Conservation (phyloP, 1,140 invertebrate species). For the Steinernema feltiae region DNA sequence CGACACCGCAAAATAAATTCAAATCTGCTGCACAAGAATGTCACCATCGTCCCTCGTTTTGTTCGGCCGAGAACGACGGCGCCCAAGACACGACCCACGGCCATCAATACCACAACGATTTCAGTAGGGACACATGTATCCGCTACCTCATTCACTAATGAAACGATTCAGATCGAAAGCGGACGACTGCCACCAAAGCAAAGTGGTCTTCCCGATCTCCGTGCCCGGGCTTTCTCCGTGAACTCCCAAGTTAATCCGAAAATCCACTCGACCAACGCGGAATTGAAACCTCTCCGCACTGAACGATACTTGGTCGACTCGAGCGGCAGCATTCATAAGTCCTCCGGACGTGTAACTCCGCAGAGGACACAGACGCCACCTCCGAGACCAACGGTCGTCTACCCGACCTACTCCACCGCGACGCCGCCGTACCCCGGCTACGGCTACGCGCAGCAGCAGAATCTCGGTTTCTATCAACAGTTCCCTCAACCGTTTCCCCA, state of each 20-base stretch:
- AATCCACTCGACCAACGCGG: not conserved
- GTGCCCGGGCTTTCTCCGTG: not conserved
- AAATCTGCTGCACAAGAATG: too few species aligned
- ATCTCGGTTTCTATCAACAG: slow-evolving; percentile 2
- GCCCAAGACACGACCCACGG: not conserved
- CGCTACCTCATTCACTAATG: not conserved
- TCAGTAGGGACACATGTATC: not conserved
- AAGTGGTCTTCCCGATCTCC: not conserved
- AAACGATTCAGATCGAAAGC: not conserved
- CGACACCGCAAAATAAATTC: too few species aligned
- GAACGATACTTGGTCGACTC: not conserved
- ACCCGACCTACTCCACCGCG: not conserved
- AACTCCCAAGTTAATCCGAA: not conserved
- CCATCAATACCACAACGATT: not conserved
- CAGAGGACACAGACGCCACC: not conserved
- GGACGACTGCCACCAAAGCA: not conserved
- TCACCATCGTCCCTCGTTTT: not conserved
- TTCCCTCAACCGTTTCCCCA: not conserved
- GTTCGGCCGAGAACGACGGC: not conserved
- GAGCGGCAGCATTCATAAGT: too few species aligned
- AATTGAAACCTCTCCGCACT: not conserved
- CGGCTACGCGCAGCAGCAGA: too few species aligned
- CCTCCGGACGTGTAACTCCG: not conserved
- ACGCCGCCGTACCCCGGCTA: not conserved
- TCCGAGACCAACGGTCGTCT: not conserved